phyloP scores from a whole-genome alignment of 2,797 vertebrate genomes.

The Mus spretus region DNA sequence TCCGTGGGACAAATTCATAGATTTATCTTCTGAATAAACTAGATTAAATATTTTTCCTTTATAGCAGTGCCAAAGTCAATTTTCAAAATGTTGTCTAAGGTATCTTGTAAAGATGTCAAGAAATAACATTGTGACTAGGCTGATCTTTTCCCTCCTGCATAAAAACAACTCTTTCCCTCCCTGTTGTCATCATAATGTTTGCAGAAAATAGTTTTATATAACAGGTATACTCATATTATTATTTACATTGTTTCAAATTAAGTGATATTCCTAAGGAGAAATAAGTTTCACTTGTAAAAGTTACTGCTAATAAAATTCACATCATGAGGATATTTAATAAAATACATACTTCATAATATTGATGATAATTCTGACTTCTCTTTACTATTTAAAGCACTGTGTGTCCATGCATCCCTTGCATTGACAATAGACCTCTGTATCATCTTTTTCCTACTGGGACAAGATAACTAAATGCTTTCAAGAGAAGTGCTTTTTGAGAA shows the following conservation, averaged over 20 bases:
- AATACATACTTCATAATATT: slow-evolving; percentile 14
- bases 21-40: slow-evolving; percentile 2
- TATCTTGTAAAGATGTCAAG: not conserved
- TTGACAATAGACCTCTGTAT: not conserved
- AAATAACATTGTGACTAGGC: slow-evolving; percentile 33
- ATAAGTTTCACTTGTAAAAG: slow-evolving; percentile 53
- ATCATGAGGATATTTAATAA: not conserved
- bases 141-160: not conserved
- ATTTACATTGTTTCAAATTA: slow-evolving; percentile 25
- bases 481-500: not conserved
- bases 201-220: slow-evolving; percentile 3
- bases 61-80: not conserved
- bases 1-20: not conserved
- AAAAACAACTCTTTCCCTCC: not conserved
- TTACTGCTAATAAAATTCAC: slow-evolving; percentile 28
- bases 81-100: slow-evolving; percentile 56
- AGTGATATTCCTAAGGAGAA: slow-evolving; percentile 23
- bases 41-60: slow-evolving; percentile 17
- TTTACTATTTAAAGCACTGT: not conserved
- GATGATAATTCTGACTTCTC: not conserved
- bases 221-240: not conserved
- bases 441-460: not conserved
- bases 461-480: not conserved
- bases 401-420: not conserved
- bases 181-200: not conserved